Evolutionary conservation across 2,113 vertebrate species (phyloP).

Genomic region (Heliornis fulica): DNA sequence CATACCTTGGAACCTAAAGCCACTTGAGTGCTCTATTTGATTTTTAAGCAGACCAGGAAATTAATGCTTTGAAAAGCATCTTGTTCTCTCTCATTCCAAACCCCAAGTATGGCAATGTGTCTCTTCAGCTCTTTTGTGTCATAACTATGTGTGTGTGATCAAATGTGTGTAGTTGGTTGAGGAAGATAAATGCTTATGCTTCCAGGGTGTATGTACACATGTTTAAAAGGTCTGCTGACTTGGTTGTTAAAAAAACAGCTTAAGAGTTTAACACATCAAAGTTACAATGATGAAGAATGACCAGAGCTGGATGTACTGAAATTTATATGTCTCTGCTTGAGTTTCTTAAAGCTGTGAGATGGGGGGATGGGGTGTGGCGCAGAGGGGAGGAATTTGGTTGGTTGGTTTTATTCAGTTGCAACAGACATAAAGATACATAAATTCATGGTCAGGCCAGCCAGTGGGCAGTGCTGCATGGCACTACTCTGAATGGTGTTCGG

Average conservation of each 20-base stretch:
- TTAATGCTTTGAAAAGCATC: not conserved
- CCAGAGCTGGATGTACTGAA: not conserved
- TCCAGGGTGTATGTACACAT: not conserved
- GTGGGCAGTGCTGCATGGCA: accelerated
- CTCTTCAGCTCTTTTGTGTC: not conserved
- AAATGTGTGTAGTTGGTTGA: not conserved
- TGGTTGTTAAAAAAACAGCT: not conserved
- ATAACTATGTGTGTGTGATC: not conserved
- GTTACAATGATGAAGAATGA: not conserved
- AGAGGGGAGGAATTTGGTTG: not conserved
- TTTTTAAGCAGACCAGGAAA: not conserved
- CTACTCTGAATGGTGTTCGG: not conserved
- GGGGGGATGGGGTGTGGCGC: not conserved
- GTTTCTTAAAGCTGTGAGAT: not conserved
- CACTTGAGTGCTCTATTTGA: not conserved
- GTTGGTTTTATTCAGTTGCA: not conserved
- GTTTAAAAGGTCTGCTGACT: not conserved
- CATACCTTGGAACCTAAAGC: not conserved
- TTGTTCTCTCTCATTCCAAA: not conserved
- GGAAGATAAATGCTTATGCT: not conserved
- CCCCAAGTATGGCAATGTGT: not conserved
- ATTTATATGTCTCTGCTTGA: not conserved
- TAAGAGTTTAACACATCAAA: not conserved
- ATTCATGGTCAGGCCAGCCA: not conserved
- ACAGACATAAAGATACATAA: not conserved